Evolutionary conservation across 2,113 vertebrate genomes (phyloP).

Genomic region (Marcusenius ussheri): DNA sequence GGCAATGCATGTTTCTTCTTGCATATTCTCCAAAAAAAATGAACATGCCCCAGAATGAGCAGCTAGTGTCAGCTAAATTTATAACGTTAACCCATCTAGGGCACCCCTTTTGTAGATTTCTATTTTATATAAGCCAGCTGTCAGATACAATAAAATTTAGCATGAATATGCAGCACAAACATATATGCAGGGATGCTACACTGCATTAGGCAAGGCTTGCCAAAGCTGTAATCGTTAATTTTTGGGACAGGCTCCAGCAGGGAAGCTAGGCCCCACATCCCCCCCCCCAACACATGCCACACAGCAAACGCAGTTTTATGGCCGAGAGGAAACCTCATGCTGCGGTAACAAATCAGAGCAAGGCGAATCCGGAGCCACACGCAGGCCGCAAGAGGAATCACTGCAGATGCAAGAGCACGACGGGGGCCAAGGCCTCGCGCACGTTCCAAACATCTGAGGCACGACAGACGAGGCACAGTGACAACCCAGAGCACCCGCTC

Average conservation of each 20-base stretch:
- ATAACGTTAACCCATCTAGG: not conserved
- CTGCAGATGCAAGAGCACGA: not conserved
- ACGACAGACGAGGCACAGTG: conserved; percentile 16
- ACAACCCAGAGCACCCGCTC: not conserved
- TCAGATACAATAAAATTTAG: not conserved
- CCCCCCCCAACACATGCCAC: not conserved
- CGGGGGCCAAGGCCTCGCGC: not conserved
- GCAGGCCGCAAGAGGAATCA: not conserved
- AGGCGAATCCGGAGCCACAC: not conserved
- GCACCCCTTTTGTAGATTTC: not conserved
- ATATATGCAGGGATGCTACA: not conserved
- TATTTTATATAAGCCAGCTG: not conserved
- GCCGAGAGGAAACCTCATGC: not conserved
- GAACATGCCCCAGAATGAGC: not conserved
- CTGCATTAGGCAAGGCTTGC: not conserved
- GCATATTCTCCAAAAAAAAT: not conserved
- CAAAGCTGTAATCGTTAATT: not conserved
- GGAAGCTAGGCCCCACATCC: not conserved
- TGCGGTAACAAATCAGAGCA: not conserved
- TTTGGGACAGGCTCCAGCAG: not conserved
- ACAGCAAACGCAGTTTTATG: not conserved
- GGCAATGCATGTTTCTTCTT: not conserved
- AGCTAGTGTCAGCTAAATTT: not conserved
- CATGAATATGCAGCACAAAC: not conserved
- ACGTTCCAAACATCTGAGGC: conserved; percentile 23